phyloP scores from a whole-genome alignment of 64 coral and sea anemone genomes.

The Montipora foliosa region DNA sequence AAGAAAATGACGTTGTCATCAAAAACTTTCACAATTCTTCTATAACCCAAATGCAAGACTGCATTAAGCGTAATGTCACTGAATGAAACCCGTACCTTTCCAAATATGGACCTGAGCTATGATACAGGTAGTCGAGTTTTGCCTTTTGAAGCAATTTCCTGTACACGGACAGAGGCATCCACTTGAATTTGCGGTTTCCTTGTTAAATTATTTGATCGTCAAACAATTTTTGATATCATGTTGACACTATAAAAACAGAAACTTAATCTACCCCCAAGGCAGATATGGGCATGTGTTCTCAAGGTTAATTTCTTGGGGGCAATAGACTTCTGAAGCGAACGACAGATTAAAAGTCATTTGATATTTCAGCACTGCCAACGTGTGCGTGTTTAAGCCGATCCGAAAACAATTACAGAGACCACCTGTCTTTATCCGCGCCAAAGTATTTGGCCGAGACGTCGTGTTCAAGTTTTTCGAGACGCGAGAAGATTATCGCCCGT shows the following conservation, averaged over 20 bases:
- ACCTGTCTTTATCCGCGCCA: too few relatives aligned
- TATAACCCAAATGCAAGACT: background rate
- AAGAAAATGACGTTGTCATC: background rate
- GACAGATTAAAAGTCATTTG: background rate
- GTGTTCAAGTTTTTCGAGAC: too few relatives aligned
- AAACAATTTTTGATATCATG: background rate
- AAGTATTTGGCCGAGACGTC: too few relatives aligned
- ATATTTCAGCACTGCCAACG: background rate
- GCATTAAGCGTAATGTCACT: background rate
- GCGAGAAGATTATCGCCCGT: too few relatives aligned
- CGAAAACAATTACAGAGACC: background rate
- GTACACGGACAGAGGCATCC: background rate
- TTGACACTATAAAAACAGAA: constrained; percentile 31
- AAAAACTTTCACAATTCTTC: background rate
- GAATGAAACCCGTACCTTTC: background rate
- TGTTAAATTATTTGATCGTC: constrained; percentile 32
- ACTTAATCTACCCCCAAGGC: constrained; percentile 6
- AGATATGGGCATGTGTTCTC: background rate
- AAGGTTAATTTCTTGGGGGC: background rate
- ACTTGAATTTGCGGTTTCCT: constrained; percentile 15
- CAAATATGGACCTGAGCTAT: background rate
- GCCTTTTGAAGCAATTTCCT: constrained; percentile 1
- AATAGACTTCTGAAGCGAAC: too few relatives aligned
- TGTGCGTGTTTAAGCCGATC: background rate
- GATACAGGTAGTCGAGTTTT: background rate